phyloP scores from a whole-genome alignment of 2,797 vertebrate genomes.

The Phoebastria nigripes region DNA sequence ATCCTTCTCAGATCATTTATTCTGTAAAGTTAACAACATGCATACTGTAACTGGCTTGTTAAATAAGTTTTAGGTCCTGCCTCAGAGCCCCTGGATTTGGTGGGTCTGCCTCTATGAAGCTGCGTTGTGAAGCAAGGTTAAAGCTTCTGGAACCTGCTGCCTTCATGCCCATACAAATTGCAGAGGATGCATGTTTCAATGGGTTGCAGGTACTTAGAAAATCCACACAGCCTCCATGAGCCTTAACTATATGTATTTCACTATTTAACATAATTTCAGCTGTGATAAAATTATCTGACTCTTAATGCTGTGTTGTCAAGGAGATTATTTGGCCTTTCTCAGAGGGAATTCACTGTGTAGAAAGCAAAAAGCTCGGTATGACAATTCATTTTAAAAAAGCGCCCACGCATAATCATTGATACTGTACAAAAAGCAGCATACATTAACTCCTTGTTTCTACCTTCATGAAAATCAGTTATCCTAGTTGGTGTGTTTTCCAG shows the following conservation, averaged over 20 bases:
- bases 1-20: not conserved
- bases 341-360: not conserved
- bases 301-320: not conserved
- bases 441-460: not conserved
- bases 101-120: not conserved
- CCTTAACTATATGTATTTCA: not conserved
- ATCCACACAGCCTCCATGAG: not conserved
- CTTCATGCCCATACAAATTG: not conserved
- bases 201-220: not conserved
- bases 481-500: not conserved
- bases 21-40: not conserved
- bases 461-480: not conserved
- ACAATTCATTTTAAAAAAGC: not conserved
- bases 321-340: slow-evolving; percentile 12
- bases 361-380: not conserved
- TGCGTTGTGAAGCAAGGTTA: not conserved
- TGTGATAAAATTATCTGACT: not conserved
- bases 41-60: not conserved
- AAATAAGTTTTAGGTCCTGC: not conserved
- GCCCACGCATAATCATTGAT: not conserved
- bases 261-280: not conserved
- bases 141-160: not conserved
- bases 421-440: not conserved
- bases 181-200: not conserved
- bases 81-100: not conserved